phyloP scores from a whole-genome alignment of 2,113 vertebrate genomes.

The Butorides virescens region DNA sequence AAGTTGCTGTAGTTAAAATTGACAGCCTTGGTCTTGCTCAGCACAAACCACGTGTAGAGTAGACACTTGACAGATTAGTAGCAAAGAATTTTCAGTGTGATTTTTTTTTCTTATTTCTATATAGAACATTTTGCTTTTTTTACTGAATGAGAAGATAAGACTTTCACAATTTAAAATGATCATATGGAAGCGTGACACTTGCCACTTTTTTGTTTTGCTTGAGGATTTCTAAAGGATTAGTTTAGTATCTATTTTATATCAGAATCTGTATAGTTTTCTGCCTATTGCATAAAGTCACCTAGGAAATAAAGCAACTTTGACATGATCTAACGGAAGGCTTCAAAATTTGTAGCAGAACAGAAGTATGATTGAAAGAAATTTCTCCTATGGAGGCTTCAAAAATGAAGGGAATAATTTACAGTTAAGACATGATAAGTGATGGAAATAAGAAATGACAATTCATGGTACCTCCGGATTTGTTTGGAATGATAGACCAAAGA shows the following conservation, averaged over 20 bases:
- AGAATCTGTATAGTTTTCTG: background rate
- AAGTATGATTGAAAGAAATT: constrained; percentile 46
- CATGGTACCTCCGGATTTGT: background rate
- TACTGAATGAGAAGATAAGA: background rate
- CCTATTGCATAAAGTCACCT: background rate
- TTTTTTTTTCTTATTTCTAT: background rate
- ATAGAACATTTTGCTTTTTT: background rate
- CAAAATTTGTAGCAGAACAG: constrained; percentile 8
- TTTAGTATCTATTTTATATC: background rate
- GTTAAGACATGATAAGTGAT: constrained; percentile 19
- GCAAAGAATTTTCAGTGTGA: background rate
- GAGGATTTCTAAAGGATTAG: background rate
- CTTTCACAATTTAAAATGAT: background rate
- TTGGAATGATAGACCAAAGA: background rate
- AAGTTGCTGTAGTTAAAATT: background rate
- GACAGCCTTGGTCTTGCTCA: background rate
- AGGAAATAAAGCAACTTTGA: constrained; percentile 48
- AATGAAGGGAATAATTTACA: constrained; percentile 28
- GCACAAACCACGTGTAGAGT: background rate
- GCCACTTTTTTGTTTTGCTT: background rate
- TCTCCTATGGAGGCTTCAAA: background rate
- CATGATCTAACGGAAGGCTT: constrained; percentile 54
- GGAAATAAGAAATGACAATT: constrained; percentile 36
- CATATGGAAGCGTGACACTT: background rate
- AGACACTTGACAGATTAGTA: background rate